These are phyloP conservation scores for Sebastes trivittatus DNA, from an alignment of 2,797 vertebrate species.

Conservation along the genomic window DNA sequence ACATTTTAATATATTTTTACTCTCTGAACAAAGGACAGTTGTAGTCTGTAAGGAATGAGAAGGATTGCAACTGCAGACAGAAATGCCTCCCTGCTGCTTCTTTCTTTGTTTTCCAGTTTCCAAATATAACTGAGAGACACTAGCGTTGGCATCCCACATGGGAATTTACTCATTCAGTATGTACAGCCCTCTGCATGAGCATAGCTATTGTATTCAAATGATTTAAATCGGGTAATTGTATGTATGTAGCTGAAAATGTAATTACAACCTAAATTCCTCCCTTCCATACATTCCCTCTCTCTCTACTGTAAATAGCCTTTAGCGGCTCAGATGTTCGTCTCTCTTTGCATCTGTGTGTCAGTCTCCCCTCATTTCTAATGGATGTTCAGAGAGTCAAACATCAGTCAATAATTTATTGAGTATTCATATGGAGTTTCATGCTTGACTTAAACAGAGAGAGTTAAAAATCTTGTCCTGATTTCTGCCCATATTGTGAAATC, in stretches of 20 bases:
- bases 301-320: background rate
- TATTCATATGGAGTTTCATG: constrained; percentile 62
- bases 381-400: constrained; percentile 58
- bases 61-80: background rate
- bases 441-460: constrained; percentile 44
- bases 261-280: background rate
- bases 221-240: background rate
- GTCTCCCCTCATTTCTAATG: constrained; percentile 61
- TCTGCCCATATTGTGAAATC: constrained; percentile 17
- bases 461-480: constrained; percentile 44
- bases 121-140: constrained; percentile 51
- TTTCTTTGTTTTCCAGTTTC: constrained; percentile 52
- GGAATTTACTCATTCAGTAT: background rate
- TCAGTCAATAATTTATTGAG: constrained; percentile 67
- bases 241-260: background rate
- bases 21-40: constrained; percentile 1
- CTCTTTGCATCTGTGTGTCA: constrained; percentile 34
- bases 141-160: constrained; percentile 10
- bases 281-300: background rate
- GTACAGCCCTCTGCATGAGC: background rate
- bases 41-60: background rate
- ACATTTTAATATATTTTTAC: background rate
- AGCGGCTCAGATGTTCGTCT: constrained; percentile 12
- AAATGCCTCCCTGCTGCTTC: constrained; percentile 8
- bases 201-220: background rate